phyloP scores from a whole-genome alignment of 2,888 invertebrate species.

The Pyrrhia umbra region DNA sequence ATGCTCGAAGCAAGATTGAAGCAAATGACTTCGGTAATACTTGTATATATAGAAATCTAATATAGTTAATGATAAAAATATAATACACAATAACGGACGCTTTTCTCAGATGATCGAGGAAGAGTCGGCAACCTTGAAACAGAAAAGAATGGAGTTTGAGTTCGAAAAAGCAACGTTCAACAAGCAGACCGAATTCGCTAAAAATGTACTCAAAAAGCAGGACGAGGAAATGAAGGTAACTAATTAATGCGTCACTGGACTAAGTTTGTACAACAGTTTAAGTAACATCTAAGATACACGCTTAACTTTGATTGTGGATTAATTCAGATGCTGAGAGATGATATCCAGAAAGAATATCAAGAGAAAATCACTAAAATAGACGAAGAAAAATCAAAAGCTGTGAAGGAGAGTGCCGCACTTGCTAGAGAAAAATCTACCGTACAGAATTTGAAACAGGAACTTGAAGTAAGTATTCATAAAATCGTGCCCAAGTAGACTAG shows the following conservation, averaged over 20 bases:
- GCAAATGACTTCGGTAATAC: slow-evolving; percentile 88
- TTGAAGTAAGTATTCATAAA: slow-evolving; percentile 78
- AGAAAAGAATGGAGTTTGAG: slow-evolving; percentile 91
- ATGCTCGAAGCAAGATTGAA: slow-evolving; percentile 90
- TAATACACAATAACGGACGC: background rate
- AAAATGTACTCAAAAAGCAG: slow-evolving; percentile 89
- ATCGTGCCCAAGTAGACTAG: too few species aligned
- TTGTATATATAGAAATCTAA: background rate
- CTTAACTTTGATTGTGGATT: too few species aligned
- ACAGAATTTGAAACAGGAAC: slow-evolving; percentile 80
- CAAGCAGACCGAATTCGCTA: slow-evolving; percentile 90
- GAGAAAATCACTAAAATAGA: slow-evolving; percentile 83
- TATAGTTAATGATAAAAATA: background rate
- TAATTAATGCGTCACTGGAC: too few species aligned
- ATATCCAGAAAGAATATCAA: slow-evolving; percentile 83
- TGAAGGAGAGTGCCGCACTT: slow-evolving; percentile 77
- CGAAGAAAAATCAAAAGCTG: slow-evolving; percentile 78
- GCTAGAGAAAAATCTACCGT: slow-evolving; percentile 82
- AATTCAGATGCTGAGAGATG: slow-evolving; percentile 80
- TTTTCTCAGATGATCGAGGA: slow-evolving; percentile 83
- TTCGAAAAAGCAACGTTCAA: slow-evolving; percentile 91
- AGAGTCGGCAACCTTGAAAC: slow-evolving; percentile 85
- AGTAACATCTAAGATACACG: too few species aligned
- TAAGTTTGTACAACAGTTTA: too few species aligned
- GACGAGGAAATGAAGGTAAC: slow-evolving; percentile 90